phyloP scores from a whole-genome alignment of 1,140 invertebrate species.

The Euschistus heros region DNA sequence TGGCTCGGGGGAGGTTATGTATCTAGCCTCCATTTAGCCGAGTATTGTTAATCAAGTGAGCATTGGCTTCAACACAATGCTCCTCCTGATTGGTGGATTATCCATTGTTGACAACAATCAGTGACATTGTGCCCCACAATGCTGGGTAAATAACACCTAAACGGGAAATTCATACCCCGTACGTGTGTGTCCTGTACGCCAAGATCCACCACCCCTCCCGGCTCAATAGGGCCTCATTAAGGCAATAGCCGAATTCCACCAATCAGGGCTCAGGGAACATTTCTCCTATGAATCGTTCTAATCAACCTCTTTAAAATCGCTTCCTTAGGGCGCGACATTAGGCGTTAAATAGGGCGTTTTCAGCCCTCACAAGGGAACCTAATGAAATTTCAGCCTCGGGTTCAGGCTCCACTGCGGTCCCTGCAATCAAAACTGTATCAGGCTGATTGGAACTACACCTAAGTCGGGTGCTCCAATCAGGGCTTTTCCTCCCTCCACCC shows the following conservation, averaged over 20 bases:
- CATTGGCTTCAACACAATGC: constrained; percentile 7
- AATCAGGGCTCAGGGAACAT: constrained; percentile 2
- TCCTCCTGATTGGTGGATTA: constrained; percentile 22
- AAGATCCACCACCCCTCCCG: neutral
- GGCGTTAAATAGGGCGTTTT: neutral
- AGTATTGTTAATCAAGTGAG: constrained; percentile 23
- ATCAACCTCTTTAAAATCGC: constrained; percentile 4
- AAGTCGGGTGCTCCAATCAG: too few species aligned
- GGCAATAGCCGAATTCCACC: neutral
- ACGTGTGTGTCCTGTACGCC: neutral
- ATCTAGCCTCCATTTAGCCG: constrained; percentile 17
- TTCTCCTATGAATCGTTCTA: constrained; percentile 3
- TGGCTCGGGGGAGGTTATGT: too few species aligned
- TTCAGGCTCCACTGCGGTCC: too few species aligned
- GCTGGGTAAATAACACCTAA: constrained; percentile 21
- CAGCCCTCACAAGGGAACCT: neutral
- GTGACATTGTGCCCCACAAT: constrained; percentile 19
- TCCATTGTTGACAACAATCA: constrained; percentile 23
- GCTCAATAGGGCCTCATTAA: constrained; percentile 21
- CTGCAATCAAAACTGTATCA: too few species aligned
- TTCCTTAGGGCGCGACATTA: neutral
- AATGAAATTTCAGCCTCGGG: too few species aligned
- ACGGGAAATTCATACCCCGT: constrained; percentile 20
- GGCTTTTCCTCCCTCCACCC: too few species aligned
- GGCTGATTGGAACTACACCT: too few species aligned